Conservation (phyloP, 2,888 invertebrate species). For the Mycogona germanica region DNA sequence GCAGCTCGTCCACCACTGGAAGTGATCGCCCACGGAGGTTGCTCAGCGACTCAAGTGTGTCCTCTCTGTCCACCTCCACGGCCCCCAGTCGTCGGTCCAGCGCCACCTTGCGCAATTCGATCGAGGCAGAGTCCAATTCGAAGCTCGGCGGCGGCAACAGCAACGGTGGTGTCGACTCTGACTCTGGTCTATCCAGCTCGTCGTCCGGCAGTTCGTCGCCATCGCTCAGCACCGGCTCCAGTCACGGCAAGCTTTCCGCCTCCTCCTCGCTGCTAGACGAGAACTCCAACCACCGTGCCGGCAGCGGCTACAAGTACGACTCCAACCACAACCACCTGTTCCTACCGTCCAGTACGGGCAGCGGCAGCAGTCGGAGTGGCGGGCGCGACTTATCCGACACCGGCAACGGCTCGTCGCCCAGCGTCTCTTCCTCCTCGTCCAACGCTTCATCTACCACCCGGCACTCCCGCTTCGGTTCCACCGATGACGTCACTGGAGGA, state of each 20-base stretch:
- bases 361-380: background rate
- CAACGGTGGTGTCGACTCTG: background rate
- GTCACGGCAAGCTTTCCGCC: background rate
- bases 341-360: background rate
- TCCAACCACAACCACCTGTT: conserved; percentile 2
- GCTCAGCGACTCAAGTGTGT: background rate
- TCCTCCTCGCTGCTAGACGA: too few species aligned
- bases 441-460: background rate
- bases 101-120: background rate
- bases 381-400: background rate
- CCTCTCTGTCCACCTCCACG: background rate
- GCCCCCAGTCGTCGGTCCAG: background rate
- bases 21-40: background rate
- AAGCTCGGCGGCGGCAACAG: background rate
- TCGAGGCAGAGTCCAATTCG: too few species aligned
- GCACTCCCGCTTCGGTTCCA: background rate
- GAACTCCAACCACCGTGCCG: background rate
- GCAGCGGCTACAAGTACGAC: background rate
- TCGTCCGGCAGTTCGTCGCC: conserved; percentile 14
- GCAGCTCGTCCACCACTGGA: background rate
- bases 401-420: background rate
- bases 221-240: conserved; percentile 9
- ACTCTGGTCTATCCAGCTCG: conserved; percentile 4
- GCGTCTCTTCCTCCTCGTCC: background rate
- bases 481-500: conserved; percentile 2